A percentile compares a stretch with the other conserved stretches of the same genome.
Evolutionary conservation across 2,888 invertebrate genomes (phyloP).

Genomic region (Eupeodes luniger): DNA sequence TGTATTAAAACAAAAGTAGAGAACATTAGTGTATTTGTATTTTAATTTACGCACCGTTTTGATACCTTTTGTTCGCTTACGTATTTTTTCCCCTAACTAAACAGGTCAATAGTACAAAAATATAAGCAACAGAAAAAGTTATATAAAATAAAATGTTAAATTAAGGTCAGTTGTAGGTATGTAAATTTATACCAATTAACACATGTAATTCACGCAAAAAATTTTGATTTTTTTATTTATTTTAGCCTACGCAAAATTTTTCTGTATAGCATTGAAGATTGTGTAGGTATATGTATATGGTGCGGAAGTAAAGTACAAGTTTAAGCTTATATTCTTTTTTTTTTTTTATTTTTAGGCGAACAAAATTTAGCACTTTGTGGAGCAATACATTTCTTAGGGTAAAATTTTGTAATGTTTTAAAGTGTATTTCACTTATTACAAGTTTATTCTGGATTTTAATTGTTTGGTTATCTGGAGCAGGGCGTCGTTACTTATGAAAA

Average conservation of each 20-base stretch:
- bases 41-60: slow-evolving; percentile 11
- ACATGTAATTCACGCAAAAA: slow-evolving; percentile 31
- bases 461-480: too few species aligned
- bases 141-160: neutral
- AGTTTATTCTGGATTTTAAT: too few species aligned
- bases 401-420: neutral
- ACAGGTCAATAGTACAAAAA: slow-evolving; percentile 22
- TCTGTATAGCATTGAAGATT: neutral
- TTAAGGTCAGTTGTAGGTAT: neutral
- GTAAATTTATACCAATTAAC: neutral
- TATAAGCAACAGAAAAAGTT: neutral
- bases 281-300: neutral
- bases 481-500: too few species aligned
- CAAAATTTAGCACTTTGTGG: neutral
- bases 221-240: neutral
- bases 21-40: neutral
- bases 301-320: slow-evolving; percentile 10
- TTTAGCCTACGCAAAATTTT: slow-evolving; percentile 12
- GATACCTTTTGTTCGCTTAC: neutral
- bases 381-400: neutral
- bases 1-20: too few species aligned
- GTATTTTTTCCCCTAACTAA: neutral
- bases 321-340: neutral
- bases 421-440: too few species aligned
- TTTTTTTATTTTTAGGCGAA: neutral